These are phyloP conservation scores for Sebastes vulpes DNA, from an alignment of 2,797 vertebrate species.

Conservation along the genomic window DNA sequence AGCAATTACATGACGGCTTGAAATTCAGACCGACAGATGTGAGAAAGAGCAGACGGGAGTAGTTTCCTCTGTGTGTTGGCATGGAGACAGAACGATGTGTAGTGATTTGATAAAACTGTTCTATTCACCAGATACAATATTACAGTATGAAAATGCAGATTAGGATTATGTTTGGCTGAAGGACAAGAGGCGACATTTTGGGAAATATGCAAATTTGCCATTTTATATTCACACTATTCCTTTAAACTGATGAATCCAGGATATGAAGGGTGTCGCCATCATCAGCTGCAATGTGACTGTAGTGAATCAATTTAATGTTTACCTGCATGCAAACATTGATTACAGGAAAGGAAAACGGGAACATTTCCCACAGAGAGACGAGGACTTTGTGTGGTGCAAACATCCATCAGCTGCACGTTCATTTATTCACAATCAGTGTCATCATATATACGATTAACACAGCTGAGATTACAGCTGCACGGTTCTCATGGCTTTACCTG, in stretches of 20 bases:
- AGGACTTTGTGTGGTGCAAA: slow-evolving; percentile 23
- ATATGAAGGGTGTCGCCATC: background rate
- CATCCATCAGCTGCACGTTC: background rate
- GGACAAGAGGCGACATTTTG: background rate
- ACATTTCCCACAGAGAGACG: background rate
- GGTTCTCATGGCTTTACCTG: slow-evolving; percentile 12
- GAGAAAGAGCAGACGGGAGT: background rate
- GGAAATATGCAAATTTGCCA: background rate
- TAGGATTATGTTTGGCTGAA: background rate
- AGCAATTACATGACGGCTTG: slow-evolving; percentile 35
- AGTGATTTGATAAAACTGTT: background rate
- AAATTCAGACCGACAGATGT: slow-evolving; percentile 7
- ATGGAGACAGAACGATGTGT: background rate
- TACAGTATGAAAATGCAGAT: background rate
- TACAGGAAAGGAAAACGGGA: background rate
- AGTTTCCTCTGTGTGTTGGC: background rate
- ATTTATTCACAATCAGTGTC: slow-evolving; percentile 1
- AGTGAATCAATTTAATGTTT: background rate
- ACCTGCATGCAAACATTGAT: background rate
- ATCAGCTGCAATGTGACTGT: background rate
- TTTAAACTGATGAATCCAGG: background rate
- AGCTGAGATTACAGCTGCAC: slow-evolving; percentile 35
- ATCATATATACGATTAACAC: background rate
- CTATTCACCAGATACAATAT: background rate
- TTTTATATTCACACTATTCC: background rate